phyloP scores from a whole-genome alignment of 2,797 vertebrate species.

The Meriones psammophilus region DNA sequence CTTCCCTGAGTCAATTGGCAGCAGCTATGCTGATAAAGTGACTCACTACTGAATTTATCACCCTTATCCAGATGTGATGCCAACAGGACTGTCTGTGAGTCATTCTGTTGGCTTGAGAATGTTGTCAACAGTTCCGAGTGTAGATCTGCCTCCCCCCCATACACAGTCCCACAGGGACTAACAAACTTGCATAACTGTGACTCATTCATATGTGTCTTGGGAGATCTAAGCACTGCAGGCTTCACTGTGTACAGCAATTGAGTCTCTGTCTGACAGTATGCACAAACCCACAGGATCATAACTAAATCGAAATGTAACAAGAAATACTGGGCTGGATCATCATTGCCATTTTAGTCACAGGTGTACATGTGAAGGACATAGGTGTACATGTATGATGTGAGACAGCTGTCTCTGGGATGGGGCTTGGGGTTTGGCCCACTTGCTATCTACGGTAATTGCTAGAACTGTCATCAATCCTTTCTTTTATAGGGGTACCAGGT shows the following conservation, averaged over 20 bases:
- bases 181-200: background rate
- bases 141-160: background rate
- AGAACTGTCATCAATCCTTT: background rate
- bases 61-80: background rate
- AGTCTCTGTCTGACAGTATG: background rate
- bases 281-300: background rate
- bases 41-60: background rate
- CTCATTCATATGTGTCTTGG: background rate
- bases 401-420: background rate
- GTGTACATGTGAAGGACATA: background rate
- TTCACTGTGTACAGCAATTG: background rate
- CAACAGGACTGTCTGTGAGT: background rate
- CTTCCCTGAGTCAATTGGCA: background rate
- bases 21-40: background rate
- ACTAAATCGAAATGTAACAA: background rate
- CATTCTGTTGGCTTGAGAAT: background rate
- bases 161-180: background rate
- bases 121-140: background rate
- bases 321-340: background rate
- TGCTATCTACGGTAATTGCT: background rate
- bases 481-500: background rate
- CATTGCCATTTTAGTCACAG: background rate
- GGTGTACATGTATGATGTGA: too few relatives aligned
- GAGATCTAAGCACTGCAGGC: background rate
- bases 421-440: background rate